A percentile compares a stretch with the other conserved stretches of the same genome.
phyloP scores from a whole-genome alignment of 2,113 vertebrate genomes.

The Gopherus flavomarginatus region DNA sequence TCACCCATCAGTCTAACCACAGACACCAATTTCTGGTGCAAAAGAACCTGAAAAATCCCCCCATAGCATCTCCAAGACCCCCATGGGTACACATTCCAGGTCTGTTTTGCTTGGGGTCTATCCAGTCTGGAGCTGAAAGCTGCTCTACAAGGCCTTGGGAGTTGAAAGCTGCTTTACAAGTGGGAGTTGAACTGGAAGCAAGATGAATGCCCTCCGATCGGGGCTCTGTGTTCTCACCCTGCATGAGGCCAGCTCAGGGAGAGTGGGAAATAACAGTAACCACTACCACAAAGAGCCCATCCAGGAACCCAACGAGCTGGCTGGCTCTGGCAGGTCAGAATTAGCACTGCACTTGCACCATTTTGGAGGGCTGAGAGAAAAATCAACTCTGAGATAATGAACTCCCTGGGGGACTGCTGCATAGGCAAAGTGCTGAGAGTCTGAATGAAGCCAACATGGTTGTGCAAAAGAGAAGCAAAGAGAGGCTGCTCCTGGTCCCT shows the following conservation, averaged over 20 bases:
- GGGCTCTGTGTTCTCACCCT: too few relatives aligned
- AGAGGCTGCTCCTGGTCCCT: neutral
- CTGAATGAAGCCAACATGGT: constrained; percentile 23
- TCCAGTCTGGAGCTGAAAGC: neutral
- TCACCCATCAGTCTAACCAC: neutral
- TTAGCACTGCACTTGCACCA: neutral
- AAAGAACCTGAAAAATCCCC: neutral
- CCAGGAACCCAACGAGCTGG: neutral
- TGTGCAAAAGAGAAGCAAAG: neutral
- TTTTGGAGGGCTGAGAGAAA: neutral
- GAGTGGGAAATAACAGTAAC: neutral
- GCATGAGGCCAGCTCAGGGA: neutral
- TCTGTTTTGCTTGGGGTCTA: neutral
- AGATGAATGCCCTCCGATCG: neutral
- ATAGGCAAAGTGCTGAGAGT: neutral
- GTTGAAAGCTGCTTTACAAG: neutral
- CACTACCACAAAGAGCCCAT: neutral
- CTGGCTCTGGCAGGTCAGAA: neutral
- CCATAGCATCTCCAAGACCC: neutral
- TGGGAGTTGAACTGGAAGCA: neutral
- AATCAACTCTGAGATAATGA: constrained; percentile 4
- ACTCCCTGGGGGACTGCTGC: constrained; percentile 22
- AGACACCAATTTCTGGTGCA: neutral
- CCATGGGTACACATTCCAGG: neutral
- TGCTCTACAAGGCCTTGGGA: neutral